Base-by-base conservation (phyloP, 1,140 invertebrate genomes). In the Elymnias hypermnestra region DNA sequence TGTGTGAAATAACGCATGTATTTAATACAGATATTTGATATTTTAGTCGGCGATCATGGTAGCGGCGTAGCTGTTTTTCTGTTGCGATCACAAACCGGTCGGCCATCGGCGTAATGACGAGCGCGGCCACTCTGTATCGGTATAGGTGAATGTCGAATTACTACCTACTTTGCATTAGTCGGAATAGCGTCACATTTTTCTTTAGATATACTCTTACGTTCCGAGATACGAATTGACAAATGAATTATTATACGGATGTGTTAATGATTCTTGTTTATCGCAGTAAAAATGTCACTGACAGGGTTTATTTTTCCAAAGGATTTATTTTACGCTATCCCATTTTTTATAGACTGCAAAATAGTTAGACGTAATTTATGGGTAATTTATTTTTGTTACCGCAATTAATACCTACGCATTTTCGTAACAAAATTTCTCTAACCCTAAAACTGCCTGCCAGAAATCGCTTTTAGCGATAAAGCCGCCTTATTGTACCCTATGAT, bases 11-110 rank as follows among this genome's bases (percentile, higher is more conserved):
- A 4, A 19, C n/a, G 33, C 29, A 17, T 19, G 1, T 19, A 10
- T 36, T 7, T 5, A 36, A 36, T 35, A 35, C 6, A 36, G 10
- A 14, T 9, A 10, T 13, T 29, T 37, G 28, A 33, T 42, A 37
- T 42, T 50, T 10, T 25, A 37, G 22, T 21, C 22, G 18, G 31
- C 7, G 48, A 17, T 59, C 63, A 49, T 67, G 66, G 66, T 74
- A 67, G 18, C 15, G 50, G 51, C 57, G 67, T 71, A 77, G 74
- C 66, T 77, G 75, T 79, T 83, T 79, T 82, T 83, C 73, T 79
- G 78, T 77, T 77, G 73, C 51, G 63, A 73, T 78, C 77, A 75
- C 56, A 78, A 83, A 83, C 78, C 78, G 78, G 78, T 83, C 69
- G 72, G 62, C 75, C 72, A 70, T 78, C 71, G 65, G 52, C 49